Conservation (phyloP, 2,797 vertebrate genomes). For the Typhlichthys eigenmanni region DNA sequence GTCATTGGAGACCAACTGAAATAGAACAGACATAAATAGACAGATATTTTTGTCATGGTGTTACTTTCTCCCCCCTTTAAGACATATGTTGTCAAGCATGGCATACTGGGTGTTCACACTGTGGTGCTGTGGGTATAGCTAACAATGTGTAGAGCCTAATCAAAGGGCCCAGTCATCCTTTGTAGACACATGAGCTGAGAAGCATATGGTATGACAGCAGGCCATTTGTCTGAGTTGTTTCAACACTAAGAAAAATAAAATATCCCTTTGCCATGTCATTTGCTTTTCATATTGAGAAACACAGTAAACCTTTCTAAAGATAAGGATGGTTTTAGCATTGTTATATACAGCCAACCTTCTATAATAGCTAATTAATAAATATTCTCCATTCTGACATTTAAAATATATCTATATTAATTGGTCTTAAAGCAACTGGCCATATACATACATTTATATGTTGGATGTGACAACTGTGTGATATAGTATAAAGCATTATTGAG, state of each 20-base stretch:
- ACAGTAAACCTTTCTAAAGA: too few relatives aligned
- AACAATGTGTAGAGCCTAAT: slow-evolving; percentile 69
- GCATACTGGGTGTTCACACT: slow-evolving; percentile 5
- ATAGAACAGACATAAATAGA: not conserved
- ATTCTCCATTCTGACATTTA: too few relatives aligned
- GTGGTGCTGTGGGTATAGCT: slow-evolving; percentile 33
- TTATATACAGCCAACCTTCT: too few relatives aligned
- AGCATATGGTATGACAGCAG: slow-evolving; percentile 69
- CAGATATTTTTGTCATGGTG: slow-evolving; percentile 6
- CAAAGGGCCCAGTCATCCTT: slow-evolving; percentile 60
- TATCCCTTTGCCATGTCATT: too few relatives aligned
- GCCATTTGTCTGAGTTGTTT: slow-evolving; percentile 49
- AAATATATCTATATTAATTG: too few relatives aligned
- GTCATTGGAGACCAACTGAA: too few relatives aligned
- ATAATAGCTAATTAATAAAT: too few relatives aligned
- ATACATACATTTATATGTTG: too few relatives aligned
- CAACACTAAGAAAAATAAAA: slow-evolving; percentile 27
- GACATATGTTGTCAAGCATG: slow-evolving; percentile 12
- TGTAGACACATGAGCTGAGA: slow-evolving; percentile 55
- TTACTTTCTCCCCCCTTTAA: not conserved
- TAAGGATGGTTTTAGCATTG: too few relatives aligned
- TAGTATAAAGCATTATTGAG: too few relatives aligned
- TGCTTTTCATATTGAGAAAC: too few relatives aligned
- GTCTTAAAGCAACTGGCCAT: slow-evolving; percentile 9
- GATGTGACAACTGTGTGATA: too few relatives aligned